Base-by-base conservation (phyloP, 1,140 invertebrate genomes). In the Nautilus pompilius region DNA sequence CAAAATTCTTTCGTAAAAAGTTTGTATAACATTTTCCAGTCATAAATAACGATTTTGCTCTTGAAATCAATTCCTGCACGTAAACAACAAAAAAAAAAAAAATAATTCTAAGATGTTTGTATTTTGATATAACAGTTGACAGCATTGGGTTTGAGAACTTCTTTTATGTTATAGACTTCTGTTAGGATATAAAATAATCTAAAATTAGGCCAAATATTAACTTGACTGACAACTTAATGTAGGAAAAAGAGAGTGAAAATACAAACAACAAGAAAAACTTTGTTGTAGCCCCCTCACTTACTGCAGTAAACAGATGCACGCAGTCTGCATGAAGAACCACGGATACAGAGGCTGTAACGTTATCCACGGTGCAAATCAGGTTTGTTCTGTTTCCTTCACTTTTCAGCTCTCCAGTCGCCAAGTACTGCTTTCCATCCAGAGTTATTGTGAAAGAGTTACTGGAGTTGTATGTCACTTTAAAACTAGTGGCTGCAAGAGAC, bases 231-330 rank as follows among this genome's bases (percentile, higher is more conserved):
- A n/a, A n/a, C n/a, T n/a, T n/a, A n/a, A n/a, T n/a, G n/a, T n/a
- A n/a, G n/a, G n/a, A n/a, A n/a, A n/a, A 41, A 15, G n/a, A 41
- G 29, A 10, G 2, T 56, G 54, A 10, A 56, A 15, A 22, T 56
- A n/a, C 29, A 13, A 24, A 17, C 22, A 13, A 20, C 26, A 32
- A 55, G 8, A 55, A 5, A 55, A 24, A 15, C 33, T 32, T 45
- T 33, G 46, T 60, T 49, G 28, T 24, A 15, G 24, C 41, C 1
- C 0, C 2, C 2, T 51, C 15, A 58, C 71, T 65, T 69, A 84
- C 84, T 67, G 73, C 64, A 5, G 80, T 80, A 66, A 85, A 86
- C 5, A 86, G 33, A 71, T 85, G 80, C 5, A 85, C 58, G 48
- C 80, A 70, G 60, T 77, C 76, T 34, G 73, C 76, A 34, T 79